These are phyloP conservation scores for Homalodisca vitripennis DNA, from an alignment of 1,140 invertebrate species.

Conservation along the genomic window DNA sequence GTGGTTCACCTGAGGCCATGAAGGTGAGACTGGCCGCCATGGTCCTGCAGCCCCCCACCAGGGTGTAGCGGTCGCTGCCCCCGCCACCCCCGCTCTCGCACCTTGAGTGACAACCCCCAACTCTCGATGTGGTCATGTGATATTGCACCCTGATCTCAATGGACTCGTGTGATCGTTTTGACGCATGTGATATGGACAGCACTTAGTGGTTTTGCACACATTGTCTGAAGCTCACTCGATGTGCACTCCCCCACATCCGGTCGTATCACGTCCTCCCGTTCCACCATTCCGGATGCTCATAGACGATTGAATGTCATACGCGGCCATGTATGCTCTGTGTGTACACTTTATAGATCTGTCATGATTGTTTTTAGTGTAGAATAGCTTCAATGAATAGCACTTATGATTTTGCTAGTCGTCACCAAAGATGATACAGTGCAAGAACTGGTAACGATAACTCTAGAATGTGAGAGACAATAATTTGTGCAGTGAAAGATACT, in stretches of 20 bases:
- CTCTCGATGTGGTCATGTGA: not conserved
- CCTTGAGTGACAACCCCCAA: too few relatives aligned
- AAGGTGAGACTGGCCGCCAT: conserved; percentile 76
- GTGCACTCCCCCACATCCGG: too few relatives aligned
- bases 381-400: not conserved
- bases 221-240: too few relatives aligned
- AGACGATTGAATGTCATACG: not conserved
- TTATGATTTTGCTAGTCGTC: conserved; percentile 22
- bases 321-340: too few relatives aligned
- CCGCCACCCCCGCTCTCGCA: too few relatives aligned
- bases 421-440: not conserved
- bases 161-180: not conserved
- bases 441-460: too few relatives aligned
- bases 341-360: not conserved
- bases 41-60: conserved; percentile 74
- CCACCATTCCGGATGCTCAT: not conserved
- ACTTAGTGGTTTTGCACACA: too few relatives aligned
- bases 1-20: conserved; percentile 65
- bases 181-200: too few relatives aligned
- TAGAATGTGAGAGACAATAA: too few relatives aligned
- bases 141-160: not conserved
- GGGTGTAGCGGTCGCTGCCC: conserved; percentile 61
- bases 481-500: too few relatives aligned
- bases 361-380: conserved; percentile 26
- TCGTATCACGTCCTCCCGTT: not conserved